Percentiles rank a stretch among this genome's conserved stretches.
Conservation (phyloP, 2,113 vertebrate species). For the Alectura lathami region DNA sequence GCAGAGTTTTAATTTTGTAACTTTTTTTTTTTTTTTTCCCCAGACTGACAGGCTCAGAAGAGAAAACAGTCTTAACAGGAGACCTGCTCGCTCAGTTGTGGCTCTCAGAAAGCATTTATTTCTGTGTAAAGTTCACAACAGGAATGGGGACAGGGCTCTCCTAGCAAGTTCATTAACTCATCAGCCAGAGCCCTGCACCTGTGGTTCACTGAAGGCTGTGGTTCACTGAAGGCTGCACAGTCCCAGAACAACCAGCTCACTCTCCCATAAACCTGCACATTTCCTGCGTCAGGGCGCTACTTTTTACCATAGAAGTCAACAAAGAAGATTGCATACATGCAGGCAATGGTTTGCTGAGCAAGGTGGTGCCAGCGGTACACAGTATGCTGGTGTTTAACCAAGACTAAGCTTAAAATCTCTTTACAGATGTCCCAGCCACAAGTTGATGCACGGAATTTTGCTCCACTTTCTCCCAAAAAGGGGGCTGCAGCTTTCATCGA, state of each 20-base stretch:
- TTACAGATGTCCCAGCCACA: background rate
- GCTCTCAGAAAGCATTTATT: fast-evolving
- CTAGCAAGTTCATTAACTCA: fast-evolving
- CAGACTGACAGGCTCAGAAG: too few relatives aligned
- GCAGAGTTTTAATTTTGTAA: background rate
- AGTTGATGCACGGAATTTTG: background rate
- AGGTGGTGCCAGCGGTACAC: background rate
- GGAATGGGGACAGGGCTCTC: fast-evolving
- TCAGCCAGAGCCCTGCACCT: background rate
- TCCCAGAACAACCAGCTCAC: background rate
- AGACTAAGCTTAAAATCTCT: background rate
- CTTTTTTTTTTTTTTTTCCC: background rate
- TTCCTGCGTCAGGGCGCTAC: background rate
- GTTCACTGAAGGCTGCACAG: background rate
- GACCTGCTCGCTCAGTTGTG: fast-evolving
- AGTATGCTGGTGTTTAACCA: background rate
- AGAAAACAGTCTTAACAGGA: background rate
- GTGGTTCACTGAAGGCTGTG: too few relatives aligned
- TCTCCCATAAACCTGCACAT: background rate
- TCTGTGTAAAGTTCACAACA: fast-evolving
- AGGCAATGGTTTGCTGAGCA: background rate
- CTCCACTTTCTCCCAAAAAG: background rate
- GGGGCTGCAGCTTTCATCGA: fast-evolving
- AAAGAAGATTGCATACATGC: fast-evolving
- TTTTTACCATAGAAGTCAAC: background rate